phyloP scores from a whole-genome alignment of 2,797 vertebrate species.

The Tapera naevia region DNA sequence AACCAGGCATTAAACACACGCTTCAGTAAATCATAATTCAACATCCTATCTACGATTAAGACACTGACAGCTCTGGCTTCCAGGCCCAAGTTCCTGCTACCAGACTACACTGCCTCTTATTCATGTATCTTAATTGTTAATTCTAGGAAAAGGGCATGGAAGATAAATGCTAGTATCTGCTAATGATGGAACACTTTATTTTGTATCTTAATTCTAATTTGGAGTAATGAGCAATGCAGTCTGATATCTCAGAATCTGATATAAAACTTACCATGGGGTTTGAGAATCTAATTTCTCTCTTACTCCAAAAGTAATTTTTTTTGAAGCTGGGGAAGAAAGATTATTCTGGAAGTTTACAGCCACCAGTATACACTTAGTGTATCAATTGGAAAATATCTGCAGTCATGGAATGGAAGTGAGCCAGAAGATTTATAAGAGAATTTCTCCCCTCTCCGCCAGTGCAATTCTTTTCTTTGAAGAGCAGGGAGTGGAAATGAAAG shows the following conservation, averaged over 20 bases:
- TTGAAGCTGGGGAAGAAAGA: neutral
- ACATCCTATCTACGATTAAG: neutral
- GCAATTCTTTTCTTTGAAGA: slow-evolving; percentile 18
- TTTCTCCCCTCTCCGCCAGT: neutral
- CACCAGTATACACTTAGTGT: neutral
- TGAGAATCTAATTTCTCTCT: neutral
- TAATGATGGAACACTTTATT: neutral
- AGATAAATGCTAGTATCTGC: slow-evolving; percentile 21
- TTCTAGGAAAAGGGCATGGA: neutral
- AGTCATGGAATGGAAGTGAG: neutral
- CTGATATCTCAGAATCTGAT: neutral
- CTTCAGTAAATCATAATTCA: slow-evolving; percentile 48
- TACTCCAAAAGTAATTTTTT: neutral
- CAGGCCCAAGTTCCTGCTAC: slow-evolving; percentile 15
- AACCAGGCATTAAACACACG: slow-evolving; percentile 27
- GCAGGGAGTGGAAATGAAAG: neutral
- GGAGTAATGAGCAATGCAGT: neutral
- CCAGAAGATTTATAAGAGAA: neutral
- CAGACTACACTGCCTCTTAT: neutral
- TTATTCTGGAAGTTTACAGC: neutral
- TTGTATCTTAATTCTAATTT: neutral
- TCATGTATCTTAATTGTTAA: slow-evolving; percentile 2
- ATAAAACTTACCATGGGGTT: neutral
- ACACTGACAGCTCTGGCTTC: slow-evolving; percentile 35
- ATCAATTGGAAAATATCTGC: neutral